phyloP scores from a whole-genome alignment of 2,113 vertebrate species.

The Thymallus thymallus region DNA sequence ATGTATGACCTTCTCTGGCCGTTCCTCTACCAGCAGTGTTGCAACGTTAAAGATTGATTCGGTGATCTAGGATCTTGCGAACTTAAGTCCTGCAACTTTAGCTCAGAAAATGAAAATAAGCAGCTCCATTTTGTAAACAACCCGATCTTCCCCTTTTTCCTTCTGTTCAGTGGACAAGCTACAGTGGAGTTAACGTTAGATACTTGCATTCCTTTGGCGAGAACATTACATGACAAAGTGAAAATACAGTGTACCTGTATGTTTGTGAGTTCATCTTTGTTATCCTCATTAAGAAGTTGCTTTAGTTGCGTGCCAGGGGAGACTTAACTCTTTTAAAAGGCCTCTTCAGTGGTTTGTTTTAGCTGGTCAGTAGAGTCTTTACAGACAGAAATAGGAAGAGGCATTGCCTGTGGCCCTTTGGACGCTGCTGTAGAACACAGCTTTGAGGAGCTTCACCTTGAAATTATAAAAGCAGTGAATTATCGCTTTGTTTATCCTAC shows the following conservation, averaged over 20 bases:
- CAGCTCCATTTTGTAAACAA: constrained; percentile 64
- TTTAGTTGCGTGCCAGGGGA: constrained; percentile 1
- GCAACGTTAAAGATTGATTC: constrained; percentile 57
- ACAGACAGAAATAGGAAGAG: constrained; percentile 53
- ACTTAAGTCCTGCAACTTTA: constrained; percentile 47
- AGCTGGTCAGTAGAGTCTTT: constrained; percentile 43
- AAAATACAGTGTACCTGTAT: constrained; percentile 19
- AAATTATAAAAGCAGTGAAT: constrained; percentile 83
- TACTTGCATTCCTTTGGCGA: constrained; percentile 52
- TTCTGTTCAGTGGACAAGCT: constrained; percentile 21
- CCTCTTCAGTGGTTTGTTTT: constrained; percentile 45
- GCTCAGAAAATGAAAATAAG: constrained; percentile 48
- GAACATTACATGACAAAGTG: constrained; percentile 34
- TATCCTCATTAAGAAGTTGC: background rate
- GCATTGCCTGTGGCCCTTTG: constrained; percentile 62
- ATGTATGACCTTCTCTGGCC: constrained; percentile 29
- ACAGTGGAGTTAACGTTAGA: constrained; percentile 32
- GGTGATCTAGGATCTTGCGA: constrained; percentile 36
- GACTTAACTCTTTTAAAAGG: background rate
- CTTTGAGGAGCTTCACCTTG: constrained; percentile 71
- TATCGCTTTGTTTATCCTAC: constrained; percentile 87
- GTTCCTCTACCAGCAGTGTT: constrained; percentile 43
- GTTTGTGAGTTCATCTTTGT: constrained; percentile 12
- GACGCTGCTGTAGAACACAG: constrained; percentile 67
- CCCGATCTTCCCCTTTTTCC: constrained; percentile 46